Evolutionary conservation across 2,888 invertebrate genomes (phyloP).

Genomic region (Drosophila borealis): DNA sequence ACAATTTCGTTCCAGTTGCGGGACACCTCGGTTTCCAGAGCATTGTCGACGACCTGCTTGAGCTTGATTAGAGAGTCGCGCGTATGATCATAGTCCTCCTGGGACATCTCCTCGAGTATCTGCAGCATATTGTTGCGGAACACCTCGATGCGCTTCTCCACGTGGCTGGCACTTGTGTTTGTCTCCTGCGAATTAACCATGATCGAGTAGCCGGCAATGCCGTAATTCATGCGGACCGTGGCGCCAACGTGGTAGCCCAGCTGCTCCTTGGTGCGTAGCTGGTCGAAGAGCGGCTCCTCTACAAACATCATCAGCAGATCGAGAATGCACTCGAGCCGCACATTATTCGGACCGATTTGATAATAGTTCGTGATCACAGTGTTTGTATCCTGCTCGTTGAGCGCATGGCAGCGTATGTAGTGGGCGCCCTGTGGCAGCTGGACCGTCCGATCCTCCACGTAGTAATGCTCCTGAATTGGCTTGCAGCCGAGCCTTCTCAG

Average conservation of each 20-base stretch:
- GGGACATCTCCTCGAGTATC: constrained; percentile 86
- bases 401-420: constrained; percentile 88
- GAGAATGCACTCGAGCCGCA: constrained; percentile 88
- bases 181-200: constrained; percentile 92
- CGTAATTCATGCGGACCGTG: constrained; percentile 89
- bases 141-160: constrained; percentile 90
- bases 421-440: constrained; percentile 89
- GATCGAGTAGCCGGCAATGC: constrained; percentile 92
- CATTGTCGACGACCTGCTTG: constrained; percentile 91
- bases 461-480: constrained; percentile 71
- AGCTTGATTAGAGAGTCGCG: constrained; percentile 90
- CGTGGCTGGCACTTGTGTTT: constrained; percentile 89
- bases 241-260: constrained; percentile 94
- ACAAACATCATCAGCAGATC: constrained; percentile 93
- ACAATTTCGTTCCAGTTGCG: constrained; percentile 93
- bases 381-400: constrained; percentile 91
- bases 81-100: constrained; percentile 87
- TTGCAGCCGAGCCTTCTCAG: constrained; percentile 86
- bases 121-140: constrained; percentile 89
- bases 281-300: constrained; percentile 95
- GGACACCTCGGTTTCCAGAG: constrained; percentile 90
- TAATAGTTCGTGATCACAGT: constrained; percentile 95
- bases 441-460: constrained; percentile 87
- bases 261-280: constrained; percentile 94
- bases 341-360: constrained; percentile 89